Base-by-base conservation (phyloP, 2,888 invertebrate genomes). In the Odontocolon sp. region DNA sequence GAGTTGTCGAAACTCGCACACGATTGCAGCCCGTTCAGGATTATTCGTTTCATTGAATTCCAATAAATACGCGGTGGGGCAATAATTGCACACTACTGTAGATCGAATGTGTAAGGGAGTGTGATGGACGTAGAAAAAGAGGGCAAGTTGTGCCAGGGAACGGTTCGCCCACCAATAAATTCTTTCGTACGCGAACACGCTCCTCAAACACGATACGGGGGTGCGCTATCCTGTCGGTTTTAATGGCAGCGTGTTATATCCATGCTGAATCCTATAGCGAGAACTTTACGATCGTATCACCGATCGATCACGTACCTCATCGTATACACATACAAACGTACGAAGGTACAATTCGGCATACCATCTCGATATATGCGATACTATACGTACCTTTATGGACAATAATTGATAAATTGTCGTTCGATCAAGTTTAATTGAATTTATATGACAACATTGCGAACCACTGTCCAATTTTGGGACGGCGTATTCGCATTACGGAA, bases 11-110 rank as follows among this genome's bases (percentile, higher is more conserved):
- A 63, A 33, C 63, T 31, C 45, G 47, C 28, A 31, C 21, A 21
- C 47, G 52, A 42, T 16, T 38, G 5, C 52, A 28, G 11, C 9
- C 23, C 38, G 33, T 61, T 38, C 70, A 28, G 54, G 63, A 75
- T 57, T 69, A 70, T 73, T 78, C 78, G 75, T 79, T 80, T 81
- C 77, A 81, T 79, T 80, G 79, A 81, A 80, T 79, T 80, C 78
- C 82, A 78, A 81, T 82, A 80, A 81, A 80, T 79, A 81, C 73
- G 63, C 54, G 56, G 54, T 59, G 63, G 63, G 57, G 64, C 77
- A 78, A 79, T 81, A 76, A 80, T 80, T 80, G 38, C 56, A 31
- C 56, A 11, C 57, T 9, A 21, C 50, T 38, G 57, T 40, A 56
- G 40, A 40, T n/a, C 33, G 36, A 18, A 52, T 31, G 14, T 8